phyloP scores from a whole-genome alignment of 1,140 invertebrate species.

The Listronotus bonariensis region DNA sequence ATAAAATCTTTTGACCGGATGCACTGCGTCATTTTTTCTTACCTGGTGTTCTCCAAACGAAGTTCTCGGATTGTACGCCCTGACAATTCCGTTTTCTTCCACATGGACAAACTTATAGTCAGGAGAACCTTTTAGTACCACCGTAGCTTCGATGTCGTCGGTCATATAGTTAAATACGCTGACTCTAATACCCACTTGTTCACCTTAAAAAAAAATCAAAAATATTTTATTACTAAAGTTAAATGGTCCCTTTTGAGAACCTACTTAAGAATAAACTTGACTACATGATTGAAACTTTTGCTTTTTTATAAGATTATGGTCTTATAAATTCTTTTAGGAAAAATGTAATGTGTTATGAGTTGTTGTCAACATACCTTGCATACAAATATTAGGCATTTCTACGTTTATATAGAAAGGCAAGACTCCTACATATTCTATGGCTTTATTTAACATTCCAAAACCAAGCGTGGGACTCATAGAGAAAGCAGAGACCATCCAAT shows the following conservation, averaged over 20 bases:
- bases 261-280: background rate
- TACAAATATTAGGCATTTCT: constrained; percentile 83
- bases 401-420: constrained; percentile 94
- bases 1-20: too few relatives aligned
- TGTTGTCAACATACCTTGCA: constrained; percentile 62
- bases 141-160: constrained; percentile 80
- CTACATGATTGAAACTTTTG: too few relatives aligned
- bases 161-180: constrained; percentile 94
- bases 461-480: constrained; percentile 84
- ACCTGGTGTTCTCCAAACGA: constrained; percentile 87
- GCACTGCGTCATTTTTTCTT: background rate
- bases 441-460: constrained; percentile 81
- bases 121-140: constrained; percentile 81
- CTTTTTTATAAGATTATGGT: too few relatives aligned
- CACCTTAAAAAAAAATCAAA: constrained; percentile 58
- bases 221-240: background rate
- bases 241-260: background rate
- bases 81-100: constrained; percentile 84
- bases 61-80: constrained; percentile 83
- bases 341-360: too few relatives aligned
- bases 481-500: constrained; percentile 93
- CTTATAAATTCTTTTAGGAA: too few relatives aligned
- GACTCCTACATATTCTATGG: constrained; percentile 81
- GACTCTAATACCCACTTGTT: constrained; percentile 90
- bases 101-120: constrained; percentile 96